Evolutionary conservation across 2,888 invertebrate species (phyloP), one percentile per base, ranked within the genome.

Genomic region (Trichogramma evanescens): DNA sequence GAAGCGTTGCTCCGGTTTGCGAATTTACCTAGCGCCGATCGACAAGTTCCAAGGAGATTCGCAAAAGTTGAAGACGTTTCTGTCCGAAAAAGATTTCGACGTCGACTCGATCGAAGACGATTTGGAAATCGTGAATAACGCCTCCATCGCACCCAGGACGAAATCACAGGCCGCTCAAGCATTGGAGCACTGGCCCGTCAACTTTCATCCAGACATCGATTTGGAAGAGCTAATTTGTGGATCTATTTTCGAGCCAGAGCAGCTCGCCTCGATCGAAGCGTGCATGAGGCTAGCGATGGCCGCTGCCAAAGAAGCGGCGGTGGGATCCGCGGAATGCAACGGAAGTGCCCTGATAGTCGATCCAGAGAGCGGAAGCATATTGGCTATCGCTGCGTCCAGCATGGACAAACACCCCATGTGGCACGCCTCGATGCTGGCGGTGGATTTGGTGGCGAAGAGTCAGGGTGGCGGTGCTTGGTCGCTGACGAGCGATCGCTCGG

Each of bases 371-470:
- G 79, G 84, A 10, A 82, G 84, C 5, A 78, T 88, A 5, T 83
- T 95, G 0, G 86, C 92, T 0, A 79, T 89, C 6, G 84, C 87
- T 0, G 83, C 82, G 55, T 83, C 86, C 68, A 79, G 81, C 64
- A 76, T 80, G 58, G 74, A 80, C 43, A 70, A 80, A 2, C 89
- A 90, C 79, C 91, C 91, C 0, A 78, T 90, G 52, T 86, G 89
- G 74, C 97, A 97, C 79, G 86, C 92, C 4, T 80, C 86, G 0
- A 94, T 96, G 91, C 79, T 92, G 44, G 89, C 89, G 7, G 83
- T 95, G 58, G 95, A 95, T 77, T 82, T 88, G 67, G 91, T 96
- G 4, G 93, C 96, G 0, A 83, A 82, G 70, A 84, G 86, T 5
- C 95, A 95, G 79, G 85, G 87, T 50, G 91, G 91, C 0, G 93